Percentiles rank a stretch among this genome's conserved stretches.
Conservation (phyloP, 2,888 invertebrate species). For the Lottia scabra region DNA sequence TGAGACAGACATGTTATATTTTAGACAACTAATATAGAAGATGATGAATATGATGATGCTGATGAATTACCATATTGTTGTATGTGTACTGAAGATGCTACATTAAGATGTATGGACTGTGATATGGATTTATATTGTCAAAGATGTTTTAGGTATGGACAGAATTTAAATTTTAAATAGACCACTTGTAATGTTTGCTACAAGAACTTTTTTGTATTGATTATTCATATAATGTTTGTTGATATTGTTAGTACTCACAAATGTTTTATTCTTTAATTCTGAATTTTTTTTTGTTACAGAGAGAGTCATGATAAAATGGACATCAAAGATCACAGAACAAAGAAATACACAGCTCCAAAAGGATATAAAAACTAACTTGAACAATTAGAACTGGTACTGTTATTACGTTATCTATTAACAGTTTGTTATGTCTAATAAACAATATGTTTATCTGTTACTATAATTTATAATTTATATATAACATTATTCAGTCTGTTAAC, state of each 20-base stretch:
- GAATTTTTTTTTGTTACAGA: slow-evolving; percentile 41
- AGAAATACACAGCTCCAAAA: slow-evolving; percentile 47
- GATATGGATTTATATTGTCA: slow-evolving; percentile 84
- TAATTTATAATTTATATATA: too few species aligned
- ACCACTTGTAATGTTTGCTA: neutral
- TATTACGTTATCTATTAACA: too few species aligned
- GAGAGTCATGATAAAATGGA: slow-evolving; percentile 50
- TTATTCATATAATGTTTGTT: too few species aligned
- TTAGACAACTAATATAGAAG: slow-evolving; percentile 20
- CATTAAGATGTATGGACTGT: slow-evolving; percentile 81
- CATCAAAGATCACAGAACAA: slow-evolving; percentile 48
- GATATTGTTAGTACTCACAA: neutral
- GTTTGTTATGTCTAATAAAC: too few species aligned
- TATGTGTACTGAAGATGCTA: slow-evolving; percentile 86
- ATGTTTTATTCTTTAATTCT: neutral
- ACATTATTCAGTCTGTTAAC: too few species aligned
- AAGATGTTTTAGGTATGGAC: slow-evolving; percentile 74
- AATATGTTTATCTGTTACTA: too few species aligned
- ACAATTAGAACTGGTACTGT: too few species aligned
- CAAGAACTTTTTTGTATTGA: too few species aligned
- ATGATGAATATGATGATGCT: slow-evolving; percentile 41
- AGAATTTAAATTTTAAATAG: neutral
- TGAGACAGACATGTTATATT: neutral
- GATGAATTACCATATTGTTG: slow-evolving; percentile 82
- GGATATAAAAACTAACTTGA: slow-evolving; percentile 13